Evolutionary conservation across 2,888 invertebrate genomes (phyloP).

Genomic region (Teinopalpus imperialis): DNA sequence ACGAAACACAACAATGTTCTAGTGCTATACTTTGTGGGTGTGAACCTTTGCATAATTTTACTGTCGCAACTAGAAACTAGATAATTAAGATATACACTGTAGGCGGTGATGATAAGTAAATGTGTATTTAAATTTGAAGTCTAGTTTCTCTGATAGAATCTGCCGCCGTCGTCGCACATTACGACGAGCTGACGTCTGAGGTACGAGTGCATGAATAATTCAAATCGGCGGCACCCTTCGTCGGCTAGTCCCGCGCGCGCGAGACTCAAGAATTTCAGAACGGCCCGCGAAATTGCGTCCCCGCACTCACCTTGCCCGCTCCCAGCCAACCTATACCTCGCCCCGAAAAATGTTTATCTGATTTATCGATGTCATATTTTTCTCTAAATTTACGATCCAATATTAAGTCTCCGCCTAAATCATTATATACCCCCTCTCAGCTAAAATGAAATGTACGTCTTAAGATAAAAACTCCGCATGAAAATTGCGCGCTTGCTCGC

Average conservation of each 20-base stretch:
- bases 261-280: conserved; percentile 35
- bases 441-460: conserved; percentile 25
- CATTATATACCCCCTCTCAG: conserved; percentile 25
- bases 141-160: conserved; percentile 38
- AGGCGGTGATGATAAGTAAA: conserved; percentile 30
- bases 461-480: conserved; percentile 35
- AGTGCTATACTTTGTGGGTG: no score
- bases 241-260: conserved; percentile 41
- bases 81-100: no score
- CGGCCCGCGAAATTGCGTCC: conserved; percentile 32
- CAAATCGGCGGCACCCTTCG: conserved; percentile 53
- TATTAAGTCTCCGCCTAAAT: conserved; percentile 26
- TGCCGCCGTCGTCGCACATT: conserved; percentile 46
- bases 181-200: conserved; percentile 50
- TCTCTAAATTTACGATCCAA: conserved; percentile 30
- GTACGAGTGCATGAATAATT: conserved; percentile 66
- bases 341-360: conserved; percentile 31
- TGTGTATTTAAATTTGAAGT: conserved; percentile 35
- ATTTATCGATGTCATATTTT: conserved; percentile 32
- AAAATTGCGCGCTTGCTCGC: conserved; percentile 38
- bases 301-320: conserved; percentile 22
- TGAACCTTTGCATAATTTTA: no score
- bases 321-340: conserved; percentile 24
- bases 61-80: no score
- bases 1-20: no score